A percentile compares a stretch with the other conserved stretches of the same genome.
Evolutionary conservation across 2,888 invertebrate genomes (phyloP).

Genomic region (Falcaria lacertinaria): DNA sequence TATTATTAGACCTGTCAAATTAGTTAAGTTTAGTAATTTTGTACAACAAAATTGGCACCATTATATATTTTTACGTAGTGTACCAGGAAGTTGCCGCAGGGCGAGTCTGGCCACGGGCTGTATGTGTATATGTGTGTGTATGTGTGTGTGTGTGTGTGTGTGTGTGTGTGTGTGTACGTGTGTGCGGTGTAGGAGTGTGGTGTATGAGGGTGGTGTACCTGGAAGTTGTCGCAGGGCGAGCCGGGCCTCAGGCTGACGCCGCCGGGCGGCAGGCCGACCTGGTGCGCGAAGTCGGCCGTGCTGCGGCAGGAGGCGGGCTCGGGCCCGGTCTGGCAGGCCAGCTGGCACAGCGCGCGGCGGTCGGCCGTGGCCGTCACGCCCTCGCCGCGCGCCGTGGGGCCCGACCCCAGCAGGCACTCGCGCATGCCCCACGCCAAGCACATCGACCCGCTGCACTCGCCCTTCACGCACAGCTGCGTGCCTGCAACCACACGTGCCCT

Average conservation of each 20-base stretch:
- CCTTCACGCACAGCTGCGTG: conserved; percentile 90
- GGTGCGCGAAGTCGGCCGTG: conserved; percentile 90
- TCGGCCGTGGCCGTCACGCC: conserved; percentile 82
- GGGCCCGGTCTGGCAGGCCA: conserved; percentile 96
- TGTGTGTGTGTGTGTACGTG: too few relatives aligned
- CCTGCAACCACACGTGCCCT: conserved; percentile 84
- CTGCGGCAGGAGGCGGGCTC: conserved; percentile 87
- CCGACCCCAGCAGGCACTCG: conserved; percentile 95
- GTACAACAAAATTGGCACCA: too few relatives aligned
- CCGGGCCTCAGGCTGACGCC: conserved; percentile 95
- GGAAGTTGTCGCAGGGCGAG: conserved; percentile 99
- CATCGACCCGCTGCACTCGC: conserved; percentile 96
- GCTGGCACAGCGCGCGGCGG: conserved; percentile 93
- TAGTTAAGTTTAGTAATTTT: too few relatives aligned
- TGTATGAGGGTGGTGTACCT: conserved; percentile 67
- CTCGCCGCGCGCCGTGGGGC: conserved; percentile 78
- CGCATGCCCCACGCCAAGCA: conserved; percentile 96
- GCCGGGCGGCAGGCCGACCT: conserved; percentile 86
- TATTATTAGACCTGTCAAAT: too few relatives aligned
- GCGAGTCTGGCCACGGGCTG: conserved; percentile 95
- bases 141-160: too few relatives aligned
- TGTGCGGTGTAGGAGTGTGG: too few relatives aligned
- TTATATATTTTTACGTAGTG: too few relatives aligned
- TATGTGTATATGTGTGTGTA: too few relatives aligned
- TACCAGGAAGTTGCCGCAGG: conserved; percentile 98